These are phyloP conservation scores for Oscheius sp. DNA, from an alignment of 2,888 invertebrate genomes.

Conservation along the genomic window DNA sequence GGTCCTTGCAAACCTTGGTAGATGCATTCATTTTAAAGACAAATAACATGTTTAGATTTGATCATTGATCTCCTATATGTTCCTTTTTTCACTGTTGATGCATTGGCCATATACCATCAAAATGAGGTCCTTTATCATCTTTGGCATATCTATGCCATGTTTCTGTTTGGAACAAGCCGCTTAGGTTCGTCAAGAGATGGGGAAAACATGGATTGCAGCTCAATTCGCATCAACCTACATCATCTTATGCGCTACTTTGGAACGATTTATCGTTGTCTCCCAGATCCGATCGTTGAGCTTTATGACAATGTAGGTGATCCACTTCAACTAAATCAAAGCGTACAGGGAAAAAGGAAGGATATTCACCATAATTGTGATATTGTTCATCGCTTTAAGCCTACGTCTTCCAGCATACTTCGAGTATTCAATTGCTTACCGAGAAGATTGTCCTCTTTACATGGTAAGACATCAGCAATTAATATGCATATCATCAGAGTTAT, in stretches of 20 bases:
- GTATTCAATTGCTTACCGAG: conserved; percentile 53
- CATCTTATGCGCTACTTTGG: conserved; percentile 62
- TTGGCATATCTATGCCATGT: conserved; percentile 64
- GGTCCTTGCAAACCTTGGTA: conserved; percentile 51
- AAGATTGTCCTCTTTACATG: conserved; percentile 56
- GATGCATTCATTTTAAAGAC: background rate
- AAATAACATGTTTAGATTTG: conserved; percentile 35
- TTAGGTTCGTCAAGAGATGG: conserved; percentile 37
- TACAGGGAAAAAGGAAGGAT: conserved; percentile 51
- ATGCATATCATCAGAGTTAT: conserved; percentile 57
- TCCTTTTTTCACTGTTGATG: conserved; percentile 65
- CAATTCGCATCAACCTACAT: conserved; percentile 66
- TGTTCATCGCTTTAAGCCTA: conserved; percentile 44
- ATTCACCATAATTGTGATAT: conserved; percentile 38
- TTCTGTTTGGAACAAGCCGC: conserved; percentile 56
- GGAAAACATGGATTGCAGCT: conserved; percentile 43
- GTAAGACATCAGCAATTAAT: too few species aligned
- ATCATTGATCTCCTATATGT: conserved; percentile 65
- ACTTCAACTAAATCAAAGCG: background rate
- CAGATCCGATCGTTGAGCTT: conserved; percentile 53
- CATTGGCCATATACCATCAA: conserved; percentile 58
- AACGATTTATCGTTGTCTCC: conserved; percentile 61
- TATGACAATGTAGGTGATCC: conserved; percentile 48
- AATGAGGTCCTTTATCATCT: conserved; percentile 56
- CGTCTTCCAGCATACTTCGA: conserved; percentile 62